A percentile compares a stretch with the other conserved stretches of the same genome.
phyloP scores from a whole-genome alignment of 2,888 invertebrate species.

The Siphonodentalium dalli region DNA sequence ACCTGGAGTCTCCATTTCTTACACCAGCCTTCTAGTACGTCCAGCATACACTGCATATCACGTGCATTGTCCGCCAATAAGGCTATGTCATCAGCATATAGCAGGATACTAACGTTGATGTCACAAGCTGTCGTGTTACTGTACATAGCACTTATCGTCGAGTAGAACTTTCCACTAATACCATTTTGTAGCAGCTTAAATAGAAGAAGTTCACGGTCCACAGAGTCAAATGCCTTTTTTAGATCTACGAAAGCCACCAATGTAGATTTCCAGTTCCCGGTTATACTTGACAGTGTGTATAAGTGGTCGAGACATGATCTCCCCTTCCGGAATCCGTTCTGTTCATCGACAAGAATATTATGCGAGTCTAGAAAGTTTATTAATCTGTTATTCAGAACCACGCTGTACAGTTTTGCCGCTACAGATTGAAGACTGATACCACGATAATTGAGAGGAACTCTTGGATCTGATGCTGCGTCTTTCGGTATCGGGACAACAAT shows the following conservation, averaged over 20 bases:
- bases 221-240: slow-evolving; percentile 2
- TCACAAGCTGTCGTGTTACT: neutral
- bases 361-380: neutral
- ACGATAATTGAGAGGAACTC: neutral
- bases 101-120: too few species aligned
- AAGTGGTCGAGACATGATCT: neutral
- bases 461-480: neutral
- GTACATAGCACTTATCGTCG: neutral
- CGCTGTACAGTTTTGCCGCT: neutral
- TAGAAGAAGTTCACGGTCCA: neutral
- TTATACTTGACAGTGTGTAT: neutral
- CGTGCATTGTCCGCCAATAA: neutral
- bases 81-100: slow-evolving; percentile 1
- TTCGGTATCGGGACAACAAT: slow-evolving; percentile 1
- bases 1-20: neutral
- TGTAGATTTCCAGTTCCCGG: neutral
- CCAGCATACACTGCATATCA: neutral
- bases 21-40: neutral
- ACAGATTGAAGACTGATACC: neutral
- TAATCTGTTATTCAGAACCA: neutral
- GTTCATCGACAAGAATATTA: neutral
- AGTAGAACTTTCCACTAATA: neutral
- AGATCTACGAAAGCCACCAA: neutral
- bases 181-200: neutral
- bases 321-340: neutral